Evolutionary conservation across 2,888 invertebrate species (phyloP).

Genomic region (Hypsopygia costalis): DNA sequence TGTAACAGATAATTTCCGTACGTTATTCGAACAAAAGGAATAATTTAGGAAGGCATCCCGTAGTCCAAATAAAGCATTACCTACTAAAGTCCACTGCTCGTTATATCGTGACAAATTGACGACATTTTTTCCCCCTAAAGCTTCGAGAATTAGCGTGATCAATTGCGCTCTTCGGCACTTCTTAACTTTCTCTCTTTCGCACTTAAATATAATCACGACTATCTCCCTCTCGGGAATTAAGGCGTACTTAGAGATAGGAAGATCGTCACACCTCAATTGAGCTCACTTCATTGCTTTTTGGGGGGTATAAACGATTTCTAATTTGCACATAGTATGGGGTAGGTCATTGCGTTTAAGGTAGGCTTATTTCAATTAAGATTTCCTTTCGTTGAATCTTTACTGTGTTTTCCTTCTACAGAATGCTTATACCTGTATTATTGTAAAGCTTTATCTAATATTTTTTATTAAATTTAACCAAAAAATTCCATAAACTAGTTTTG

Average conservation of each 20-base stretch:
- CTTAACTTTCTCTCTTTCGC: constrained; percentile 42
- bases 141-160: constrained; percentile 72
- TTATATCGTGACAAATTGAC: constrained; percentile 70
- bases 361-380: background rate
- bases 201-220: constrained; percentile 20
- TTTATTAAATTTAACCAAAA: too few species aligned
- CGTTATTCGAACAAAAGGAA: too few species aligned
- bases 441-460: too few species aligned
- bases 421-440: too few species aligned
- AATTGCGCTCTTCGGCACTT: constrained; percentile 65
- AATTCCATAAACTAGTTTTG: too few species aligned
- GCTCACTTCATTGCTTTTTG: constrained; percentile 15
- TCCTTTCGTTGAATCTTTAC: too few species aligned
- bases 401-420: too few species aligned
- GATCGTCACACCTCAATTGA: constrained; percentile 31
- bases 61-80: constrained; percentile 7
- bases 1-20: too few species aligned
- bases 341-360: background rate
- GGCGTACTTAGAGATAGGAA: constrained; percentile 20
- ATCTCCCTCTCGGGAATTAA: constrained; percentile 24
- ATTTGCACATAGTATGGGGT: constrained; percentile 6
- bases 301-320: constrained; percentile 6
- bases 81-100: constrained; percentile 49
- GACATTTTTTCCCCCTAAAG: constrained; percentile 61
- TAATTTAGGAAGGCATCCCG: constrained; percentile 25